Base-by-base conservation (phyloP, 2,113 vertebrate genomes). In the Thryonomys swinderianus region DNA sequence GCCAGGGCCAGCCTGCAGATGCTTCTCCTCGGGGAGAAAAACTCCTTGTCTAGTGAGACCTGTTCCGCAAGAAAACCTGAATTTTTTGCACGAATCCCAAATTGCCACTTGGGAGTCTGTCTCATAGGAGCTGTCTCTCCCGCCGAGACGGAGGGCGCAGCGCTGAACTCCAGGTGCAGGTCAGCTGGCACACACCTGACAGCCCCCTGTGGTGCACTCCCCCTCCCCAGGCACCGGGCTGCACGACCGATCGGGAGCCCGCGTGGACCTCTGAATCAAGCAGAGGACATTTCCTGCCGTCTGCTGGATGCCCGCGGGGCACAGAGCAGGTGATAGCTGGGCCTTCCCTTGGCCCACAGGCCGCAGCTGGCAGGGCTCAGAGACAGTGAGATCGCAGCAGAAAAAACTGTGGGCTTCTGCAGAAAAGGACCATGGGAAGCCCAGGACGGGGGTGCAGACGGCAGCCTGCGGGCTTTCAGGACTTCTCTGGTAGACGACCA, bases 181-280 rank as follows among this genome's bases (percentile, higher is more conserved):
- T 2, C 17, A 40, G 37, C 42, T 2, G 25, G 37, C 7, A 8
- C 14, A n/a, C 21, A 6, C 17, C 2, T 6, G 48, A 45, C 45
- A 62, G 13, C 45, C 9, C 14, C 34, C 5, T 21, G 48, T 4
- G 4, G 4, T 0, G 9, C 48, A 2, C 12, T 5, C 61, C 51
- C 51, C 73, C 2, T 48, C 48, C 20, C 1, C 18, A 30, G 0
- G 4, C 42, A 9, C 30, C n/a, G 14, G 34, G 73, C 32, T 42
- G 27, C 53, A n/a, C 32, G 1, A 53, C n/a, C n/a, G n/a, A 7
- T 23, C n/a, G 16, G 5, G 14, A 66, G 57, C 69, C 5, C 20
- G 53, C 27, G 34, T 10, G 4, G 51, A 27, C 4, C 23, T 51
- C 32, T 3, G 48, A 10, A 5, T 4, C 3, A 1, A 10, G 18